phyloP scores from a whole-genome alignment of 1,140 invertebrate genomes.

The Camponotus vicinus region DNA sequence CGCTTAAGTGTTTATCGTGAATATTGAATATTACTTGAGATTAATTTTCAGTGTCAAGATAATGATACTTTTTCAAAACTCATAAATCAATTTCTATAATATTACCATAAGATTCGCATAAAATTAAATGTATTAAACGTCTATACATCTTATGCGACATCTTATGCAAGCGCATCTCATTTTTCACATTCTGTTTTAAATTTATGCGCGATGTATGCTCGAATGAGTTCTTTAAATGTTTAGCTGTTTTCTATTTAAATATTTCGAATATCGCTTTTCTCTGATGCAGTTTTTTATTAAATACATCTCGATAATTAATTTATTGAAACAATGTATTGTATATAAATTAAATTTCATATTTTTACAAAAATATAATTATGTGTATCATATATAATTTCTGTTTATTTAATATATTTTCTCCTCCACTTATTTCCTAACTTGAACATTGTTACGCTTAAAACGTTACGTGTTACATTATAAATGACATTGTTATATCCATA shows the following conservation, averaged over 20 bases:
- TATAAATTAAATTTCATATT: neutral
- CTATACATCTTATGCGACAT: neutral
- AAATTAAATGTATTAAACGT: slow-evolving; percentile 21
- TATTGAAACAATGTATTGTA: neutral
- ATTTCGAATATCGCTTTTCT: neutral
- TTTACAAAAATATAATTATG: neutral
- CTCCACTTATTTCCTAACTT: neutral
- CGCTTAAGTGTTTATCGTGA: slow-evolving; percentile 2
- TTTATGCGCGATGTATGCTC: neutral
- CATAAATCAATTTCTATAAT: slow-evolving; percentile 25
- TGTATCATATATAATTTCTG: neutral
- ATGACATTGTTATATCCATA: slow-evolving; percentile 6
- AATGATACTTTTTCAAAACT: neutral
- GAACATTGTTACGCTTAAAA: neutral
- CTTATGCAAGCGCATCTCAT: neutral
- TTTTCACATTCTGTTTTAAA: slow-evolving; percentile 34
- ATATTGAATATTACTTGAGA: slow-evolving; percentile 3
- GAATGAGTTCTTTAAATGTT: slow-evolving; percentile 2
- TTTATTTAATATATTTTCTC: neutral
- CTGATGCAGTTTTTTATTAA: neutral
- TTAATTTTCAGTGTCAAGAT: slow-evolving; percentile 37
- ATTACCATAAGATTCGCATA: slow-evolving; percentile 22
- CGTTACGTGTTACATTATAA: neutral
- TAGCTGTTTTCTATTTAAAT: neutral
- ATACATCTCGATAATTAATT: neutral